A percentile compares a stretch with the other conserved stretches of the same genome.
phyloP scores from a whole-genome alignment of 2,888 invertebrate genomes.

The Patella caerulea region DNA sequence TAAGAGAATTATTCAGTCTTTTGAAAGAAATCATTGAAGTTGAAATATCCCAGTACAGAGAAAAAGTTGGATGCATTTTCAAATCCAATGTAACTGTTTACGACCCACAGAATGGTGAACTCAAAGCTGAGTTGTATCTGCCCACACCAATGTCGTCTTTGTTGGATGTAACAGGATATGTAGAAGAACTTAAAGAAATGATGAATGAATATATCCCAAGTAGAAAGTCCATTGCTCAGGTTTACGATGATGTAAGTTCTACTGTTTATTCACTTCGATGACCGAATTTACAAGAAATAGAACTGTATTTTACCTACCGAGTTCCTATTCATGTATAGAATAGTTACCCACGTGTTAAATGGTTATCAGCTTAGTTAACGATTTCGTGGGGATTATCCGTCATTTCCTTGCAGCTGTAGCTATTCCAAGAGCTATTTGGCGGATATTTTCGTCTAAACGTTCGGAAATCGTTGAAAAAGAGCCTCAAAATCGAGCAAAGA shows the following conservation, averaged over 20 bases:
- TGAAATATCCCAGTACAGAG: slow-evolving; percentile 38
- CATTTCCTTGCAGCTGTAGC: too few relatives aligned
- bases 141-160: slow-evolving; percentile 53
- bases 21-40: slow-evolving; percentile 37
- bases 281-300: too few relatives aligned
- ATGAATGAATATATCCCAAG: slow-evolving; percentile 35
- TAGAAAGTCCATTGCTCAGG: neutral
- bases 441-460: too few relatives aligned
- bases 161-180: slow-evolving; percentile 36
- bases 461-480: too few relatives aligned
- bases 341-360: too few relatives aligned
- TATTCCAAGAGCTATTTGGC: too few relatives aligned
- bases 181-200: slow-evolving; percentile 29
- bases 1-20: slow-evolving; percentile 33
- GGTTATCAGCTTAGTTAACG: too few relatives aligned
- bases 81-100: slow-evolving; percentile 40
- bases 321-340: too few relatives aligned
- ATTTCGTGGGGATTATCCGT: too few relatives aligned
- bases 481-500: too few relatives aligned
- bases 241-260: neutral
- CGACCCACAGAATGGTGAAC: slow-evolving; percentile 62
- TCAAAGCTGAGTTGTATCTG: slow-evolving; percentile 58
- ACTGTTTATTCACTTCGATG: neutral
- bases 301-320: too few relatives aligned
- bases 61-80: slow-evolving; percentile 14